A percentile compares a stretch with the other conserved stretches of the same genome.
phyloP scores from a whole-genome alignment of 92 coral and sea anemone genomes.

The Porites lobata region DNA sequence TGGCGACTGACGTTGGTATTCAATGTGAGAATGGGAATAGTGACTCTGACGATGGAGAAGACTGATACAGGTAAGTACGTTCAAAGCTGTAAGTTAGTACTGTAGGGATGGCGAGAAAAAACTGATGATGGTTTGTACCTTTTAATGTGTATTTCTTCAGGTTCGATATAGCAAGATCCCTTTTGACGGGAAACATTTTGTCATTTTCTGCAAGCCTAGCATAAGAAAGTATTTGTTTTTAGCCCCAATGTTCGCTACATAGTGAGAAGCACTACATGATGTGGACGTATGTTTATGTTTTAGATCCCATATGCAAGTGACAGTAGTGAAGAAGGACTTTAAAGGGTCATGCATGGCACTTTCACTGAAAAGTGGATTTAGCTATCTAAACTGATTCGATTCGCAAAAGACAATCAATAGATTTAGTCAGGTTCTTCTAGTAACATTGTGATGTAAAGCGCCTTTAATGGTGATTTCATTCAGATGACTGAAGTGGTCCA shows the following conservation, averaged over 20 bases:
- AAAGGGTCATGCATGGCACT: constrained; percentile 20
- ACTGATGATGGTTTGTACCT: constrained; percentile 12
- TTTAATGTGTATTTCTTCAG: constrained; percentile 23
- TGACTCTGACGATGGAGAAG: constrained; percentile 57
- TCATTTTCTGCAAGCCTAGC: constrained; percentile 26
- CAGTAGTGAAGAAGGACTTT: constrained; percentile 10
- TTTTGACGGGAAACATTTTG: not conserved
- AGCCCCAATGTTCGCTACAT: constrained; percentile 24
- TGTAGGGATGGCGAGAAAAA: constrained; percentile 29
- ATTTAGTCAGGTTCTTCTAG: not conserved
- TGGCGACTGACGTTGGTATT: not conserved
- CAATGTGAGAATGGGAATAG: constrained; percentile 46
- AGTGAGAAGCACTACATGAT: not conserved
- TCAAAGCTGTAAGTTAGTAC: constrained; percentile 8
- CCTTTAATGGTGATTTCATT: not conserved
- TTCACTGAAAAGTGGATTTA: not conserved
- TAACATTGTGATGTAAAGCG: not conserved
- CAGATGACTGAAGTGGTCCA: too few relatives aligned
- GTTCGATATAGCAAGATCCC: constrained; percentile 1
- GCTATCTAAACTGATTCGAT: too few relatives aligned
- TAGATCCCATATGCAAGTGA: not conserved
- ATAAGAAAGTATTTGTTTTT: constrained; percentile 2
- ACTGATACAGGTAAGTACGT: constrained; percentile 32
- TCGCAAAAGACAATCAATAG: not conserved
- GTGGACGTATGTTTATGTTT: constrained; percentile 7